phyloP scores from a whole-genome alignment of 2,797 vertebrate species.

The Pipistrellus nathusii region DNA sequence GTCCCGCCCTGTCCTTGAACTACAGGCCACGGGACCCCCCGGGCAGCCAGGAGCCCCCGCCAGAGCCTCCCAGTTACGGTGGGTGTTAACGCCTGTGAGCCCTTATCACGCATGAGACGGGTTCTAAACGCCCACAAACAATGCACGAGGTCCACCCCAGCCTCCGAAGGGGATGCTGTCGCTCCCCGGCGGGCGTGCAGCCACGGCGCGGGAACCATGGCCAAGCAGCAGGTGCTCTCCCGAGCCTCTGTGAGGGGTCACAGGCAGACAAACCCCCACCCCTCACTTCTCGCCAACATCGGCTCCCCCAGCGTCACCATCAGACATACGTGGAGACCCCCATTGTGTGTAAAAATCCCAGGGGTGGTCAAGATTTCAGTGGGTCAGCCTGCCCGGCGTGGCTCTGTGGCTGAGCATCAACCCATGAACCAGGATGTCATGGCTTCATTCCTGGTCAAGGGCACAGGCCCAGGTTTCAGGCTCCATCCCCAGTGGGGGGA shows the following conservation, averaged over 20 bases:
- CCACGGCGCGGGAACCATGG: rapidly evolving
- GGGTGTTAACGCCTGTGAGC: rapidly evolving
- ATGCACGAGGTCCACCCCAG: neutral
- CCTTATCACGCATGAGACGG: rapidly evolving
- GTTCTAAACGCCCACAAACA: neutral
- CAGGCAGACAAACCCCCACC: neutral
- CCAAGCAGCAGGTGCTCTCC: neutral
- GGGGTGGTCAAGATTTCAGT: no score
- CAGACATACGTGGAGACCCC: rapidly evolving
- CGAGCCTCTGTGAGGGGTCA: neutral
- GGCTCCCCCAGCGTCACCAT: neutral
- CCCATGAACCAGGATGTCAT: no score
- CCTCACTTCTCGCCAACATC: no score
- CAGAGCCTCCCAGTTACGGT: neutral
- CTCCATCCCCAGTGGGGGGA: no score
- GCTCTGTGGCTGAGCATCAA: no score
- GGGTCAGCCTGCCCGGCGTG: no score
- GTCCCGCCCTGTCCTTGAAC: neutral
- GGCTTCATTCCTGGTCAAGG: no score
- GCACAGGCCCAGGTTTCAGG: no score
- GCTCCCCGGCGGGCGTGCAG: neutral
- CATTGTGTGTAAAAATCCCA: neutral
- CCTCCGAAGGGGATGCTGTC: neutral
- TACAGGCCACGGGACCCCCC: neutral
- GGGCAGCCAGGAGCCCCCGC: neutral